These are phyloP conservation scores for Caenorhabditis afra DNA, from an alignment of 2,888 invertebrate species.

Conservation along the genomic window DNA sequence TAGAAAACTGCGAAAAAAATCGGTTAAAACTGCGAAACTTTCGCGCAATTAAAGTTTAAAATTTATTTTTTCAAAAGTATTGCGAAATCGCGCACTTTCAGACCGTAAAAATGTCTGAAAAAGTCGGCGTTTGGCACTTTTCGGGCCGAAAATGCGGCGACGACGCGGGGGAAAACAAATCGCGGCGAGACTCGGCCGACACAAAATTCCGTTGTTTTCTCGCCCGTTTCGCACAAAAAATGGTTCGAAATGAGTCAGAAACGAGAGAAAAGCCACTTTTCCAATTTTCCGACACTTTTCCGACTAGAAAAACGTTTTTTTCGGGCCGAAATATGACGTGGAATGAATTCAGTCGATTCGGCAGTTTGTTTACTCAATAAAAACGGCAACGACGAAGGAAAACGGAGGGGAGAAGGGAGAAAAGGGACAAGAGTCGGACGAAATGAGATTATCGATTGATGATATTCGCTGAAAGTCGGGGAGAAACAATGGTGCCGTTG, in stretches of 20 bases:
- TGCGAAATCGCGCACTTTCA: slow-evolving; percentile 36
- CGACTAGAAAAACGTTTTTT: too few relatives aligned
- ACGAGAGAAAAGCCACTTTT: neutral
- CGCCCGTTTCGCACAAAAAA: neutral
- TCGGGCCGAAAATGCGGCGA: neutral
- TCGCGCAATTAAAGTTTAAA: neutral
- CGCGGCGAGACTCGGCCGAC: slow-evolving; percentile 23
- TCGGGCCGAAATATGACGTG: neutral
- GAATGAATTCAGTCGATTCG: slow-evolving; percentile 17
- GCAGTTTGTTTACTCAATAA: slow-evolving; percentile 35
- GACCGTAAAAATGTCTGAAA: slow-evolving; percentile 5
- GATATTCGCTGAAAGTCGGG: slow-evolving; percentile 6
- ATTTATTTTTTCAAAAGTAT: slow-evolving; percentile 5
- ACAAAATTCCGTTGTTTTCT: slow-evolving; percentile 9
- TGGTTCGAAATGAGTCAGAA: slow-evolving; percentile 26
- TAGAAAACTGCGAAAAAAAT: too few relatives aligned
- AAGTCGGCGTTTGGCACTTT: neutral
- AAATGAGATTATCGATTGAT: slow-evolving; percentile 33
- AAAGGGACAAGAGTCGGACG: neutral
- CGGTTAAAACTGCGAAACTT: too few relatives aligned
- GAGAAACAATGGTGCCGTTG: neutral
- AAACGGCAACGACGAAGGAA: slow-evolving; percentile 18
- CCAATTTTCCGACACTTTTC: too few relatives aligned
- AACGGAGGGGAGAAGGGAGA: slow-evolving; percentile 17
- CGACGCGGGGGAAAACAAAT: slow-evolving; percentile 5